Conservation (phyloP, 1,140 invertebrate genomes). For the Hylaeus anthracinus region DNA sequence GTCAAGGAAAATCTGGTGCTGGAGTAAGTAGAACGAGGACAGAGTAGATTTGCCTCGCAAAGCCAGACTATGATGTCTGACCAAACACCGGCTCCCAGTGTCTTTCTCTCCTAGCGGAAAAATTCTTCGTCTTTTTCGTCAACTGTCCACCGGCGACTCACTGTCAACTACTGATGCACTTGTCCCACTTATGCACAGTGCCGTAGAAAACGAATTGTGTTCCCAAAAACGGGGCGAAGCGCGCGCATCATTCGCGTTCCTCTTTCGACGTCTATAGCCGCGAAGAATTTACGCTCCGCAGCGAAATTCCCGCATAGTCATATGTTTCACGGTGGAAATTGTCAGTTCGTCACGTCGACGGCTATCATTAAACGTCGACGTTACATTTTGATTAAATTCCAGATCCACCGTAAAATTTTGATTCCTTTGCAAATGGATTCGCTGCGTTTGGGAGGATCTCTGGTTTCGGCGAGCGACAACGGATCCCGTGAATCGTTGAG, state of each 20-base stretch:
- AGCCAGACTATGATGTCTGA: no score
- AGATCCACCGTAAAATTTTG: slow-evolving; percentile 45
- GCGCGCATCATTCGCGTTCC: slow-evolving; percentile 25
- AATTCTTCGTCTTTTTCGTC: no score
- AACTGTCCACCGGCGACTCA: no score
- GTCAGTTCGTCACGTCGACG: slow-evolving; percentile 54
- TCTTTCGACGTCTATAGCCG: slow-evolving; percentile 39
- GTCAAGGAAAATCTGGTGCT: no score
- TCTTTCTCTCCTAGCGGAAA: no score
- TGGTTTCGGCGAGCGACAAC: slow-evolving; percentile 18
- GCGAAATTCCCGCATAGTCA: slow-evolving; percentile 47
- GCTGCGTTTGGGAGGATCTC: slow-evolving; percentile 14
- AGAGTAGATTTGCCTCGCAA: no score
- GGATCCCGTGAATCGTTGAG: neutral
- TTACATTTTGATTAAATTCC: slow-evolving; percentile 64
- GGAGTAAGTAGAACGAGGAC: no score
- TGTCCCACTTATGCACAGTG: neutral
- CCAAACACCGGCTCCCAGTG: no score
- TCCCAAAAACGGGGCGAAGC: neutral
- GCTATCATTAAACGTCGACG: slow-evolving; percentile 49
- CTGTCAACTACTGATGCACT: no score
- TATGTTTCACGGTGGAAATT: slow-evolving; percentile 51
- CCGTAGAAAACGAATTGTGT: neutral
- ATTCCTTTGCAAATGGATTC: slow-evolving; percentile 57
- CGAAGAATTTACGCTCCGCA: slow-evolving; percentile 52